These are phyloP conservation scores for Nilaparvata lugens DNA, from an alignment of 1,140 invertebrate species.

Conservation along the genomic window DNA sequence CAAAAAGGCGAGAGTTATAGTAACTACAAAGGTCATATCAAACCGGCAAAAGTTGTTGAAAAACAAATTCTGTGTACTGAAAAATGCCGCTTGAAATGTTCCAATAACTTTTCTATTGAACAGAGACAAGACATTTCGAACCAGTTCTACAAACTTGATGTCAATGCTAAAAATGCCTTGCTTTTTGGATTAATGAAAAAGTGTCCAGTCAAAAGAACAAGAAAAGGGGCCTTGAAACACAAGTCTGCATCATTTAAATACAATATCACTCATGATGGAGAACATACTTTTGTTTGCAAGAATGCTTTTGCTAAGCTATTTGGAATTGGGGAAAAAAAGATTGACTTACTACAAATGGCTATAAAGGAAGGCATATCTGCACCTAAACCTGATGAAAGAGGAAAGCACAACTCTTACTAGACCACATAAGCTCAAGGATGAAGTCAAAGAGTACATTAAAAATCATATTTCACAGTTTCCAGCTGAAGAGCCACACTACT, in stretches of 20 bases:
- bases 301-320: not conserved
- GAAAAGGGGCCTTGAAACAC: not conserved
- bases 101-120: not conserved
- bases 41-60: too few species aligned
- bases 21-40: too few species aligned
- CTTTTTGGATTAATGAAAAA: not conserved
- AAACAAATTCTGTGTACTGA: not conserved
- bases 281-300: not conserved
- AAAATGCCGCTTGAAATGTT: conserved; percentile 12
- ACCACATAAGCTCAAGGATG: conserved; percentile 9
- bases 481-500: conserved; percentile 22
- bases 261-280: not conserved
- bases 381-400: conserved; percentile 9
- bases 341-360: not conserved
- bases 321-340: not conserved
- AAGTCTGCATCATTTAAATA: not conserved
- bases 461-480: conserved; percentile 19
- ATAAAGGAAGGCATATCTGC: not conserved
- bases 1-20: too few species aligned
- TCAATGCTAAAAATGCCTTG: conserved; percentile 6
- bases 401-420: conserved; percentile 2
- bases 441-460: conserved; percentile 13
- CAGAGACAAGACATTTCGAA: not conserved
- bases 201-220: not conserved
- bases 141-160: not conserved